Base-by-base conservation (phyloP, 2,888 invertebrate species). In the Drosophila nigritarsus region DNA sequence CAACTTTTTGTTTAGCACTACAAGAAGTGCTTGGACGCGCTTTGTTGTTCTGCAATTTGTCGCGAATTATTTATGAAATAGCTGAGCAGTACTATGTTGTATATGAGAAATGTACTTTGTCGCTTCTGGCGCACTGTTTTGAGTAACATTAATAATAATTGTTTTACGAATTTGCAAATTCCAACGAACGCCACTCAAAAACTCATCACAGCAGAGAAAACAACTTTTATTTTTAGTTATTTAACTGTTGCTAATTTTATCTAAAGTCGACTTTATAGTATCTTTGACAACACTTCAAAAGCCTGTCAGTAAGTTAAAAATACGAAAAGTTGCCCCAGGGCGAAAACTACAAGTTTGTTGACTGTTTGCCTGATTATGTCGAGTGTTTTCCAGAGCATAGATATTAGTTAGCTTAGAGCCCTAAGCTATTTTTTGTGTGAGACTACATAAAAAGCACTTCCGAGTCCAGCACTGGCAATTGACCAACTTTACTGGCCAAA, bases 1-100 rank as follows among this genome's bases (percentile, higher is more conserved):
- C 38, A 58, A 68, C 61, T 84, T 69, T 71, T 72, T 71, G 63
- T 64, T 45, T 53, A 30, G 48, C 54, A 29, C 51, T 45, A 42
- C 34, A 48, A 56, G 32, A 32, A 36, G 18, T 36, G 42, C 38
- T 58, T 48, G n/a, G 36, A 32, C 18, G 36, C 40, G 32, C 34
- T 53, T 74, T 61, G 65, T 70, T 66, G 58, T 68, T 66, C 54
- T 50, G 78, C 82, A 75, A 81, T 87, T 84, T 84, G 67, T 75
- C 68, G 67, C 75, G 71, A 82, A 84, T 84, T 84, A 87, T 84
- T 84, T 87, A 89, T 87, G 79, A 73, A 82, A 83, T 66, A 69
- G 50, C 49, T 53, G 48, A 64, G 60, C 53, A 56, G 70, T 74
- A 2, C 15, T 24, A 45, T 45, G 20, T 45, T 45, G 15, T 24